phyloP scores from a whole-genome alignment of 2,113 vertebrate species.

The Xyliphius kryptos region DNA sequence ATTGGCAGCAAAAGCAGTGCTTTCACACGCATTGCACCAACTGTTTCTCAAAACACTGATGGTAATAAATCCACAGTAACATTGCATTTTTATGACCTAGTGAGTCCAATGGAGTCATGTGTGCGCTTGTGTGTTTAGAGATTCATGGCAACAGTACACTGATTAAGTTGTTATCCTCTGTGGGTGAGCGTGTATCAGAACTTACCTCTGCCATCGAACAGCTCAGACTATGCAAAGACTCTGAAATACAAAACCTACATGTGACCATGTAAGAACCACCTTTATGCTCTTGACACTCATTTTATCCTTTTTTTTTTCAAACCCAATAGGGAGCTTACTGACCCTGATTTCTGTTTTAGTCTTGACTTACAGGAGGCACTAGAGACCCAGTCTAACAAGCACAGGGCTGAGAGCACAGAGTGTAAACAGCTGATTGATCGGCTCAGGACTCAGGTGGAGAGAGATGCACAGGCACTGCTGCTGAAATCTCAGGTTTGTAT shows the following conservation, averaged over 20 bases:
- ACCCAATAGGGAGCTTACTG: background rate
- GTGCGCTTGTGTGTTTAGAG: conserved; percentile 17
- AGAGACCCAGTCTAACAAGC: conserved; percentile 36
- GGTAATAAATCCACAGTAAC: conserved; percentile 13
- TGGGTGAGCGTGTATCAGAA: conserved; percentile 50
- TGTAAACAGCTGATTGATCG: conserved; percentile 46
- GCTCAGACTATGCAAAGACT: conserved; percentile 46
- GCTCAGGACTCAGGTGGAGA: conserved; percentile 50
- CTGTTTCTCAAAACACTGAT: conserved; percentile 4
- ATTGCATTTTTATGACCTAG: no score
- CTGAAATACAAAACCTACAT: conserved; percentile 46
- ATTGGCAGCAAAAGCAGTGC: conserved; percentile 31
- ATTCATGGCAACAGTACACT: conserved; percentile 27
- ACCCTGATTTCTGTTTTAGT: conserved; percentile 22
- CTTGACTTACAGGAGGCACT: conserved; percentile 60
- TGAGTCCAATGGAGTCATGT: background rate
- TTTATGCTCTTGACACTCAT: no score
- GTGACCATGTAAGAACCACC: conserved; percentile 48
- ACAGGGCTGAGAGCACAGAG: conserved; percentile 47
- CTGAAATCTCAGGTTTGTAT: conserved; percentile 55
- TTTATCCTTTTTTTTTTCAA: no score
- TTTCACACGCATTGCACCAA: conserved; percentile 25
- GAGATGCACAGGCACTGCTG: conserved; percentile 50
- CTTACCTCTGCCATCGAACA: conserved; percentile 42
- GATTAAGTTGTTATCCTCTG: conserved; percentile 44